These are phyloP conservation scores for Diarsia dahlii DNA, from an alignment of 2,888 invertebrate species.

Conservation along the genomic window DNA sequence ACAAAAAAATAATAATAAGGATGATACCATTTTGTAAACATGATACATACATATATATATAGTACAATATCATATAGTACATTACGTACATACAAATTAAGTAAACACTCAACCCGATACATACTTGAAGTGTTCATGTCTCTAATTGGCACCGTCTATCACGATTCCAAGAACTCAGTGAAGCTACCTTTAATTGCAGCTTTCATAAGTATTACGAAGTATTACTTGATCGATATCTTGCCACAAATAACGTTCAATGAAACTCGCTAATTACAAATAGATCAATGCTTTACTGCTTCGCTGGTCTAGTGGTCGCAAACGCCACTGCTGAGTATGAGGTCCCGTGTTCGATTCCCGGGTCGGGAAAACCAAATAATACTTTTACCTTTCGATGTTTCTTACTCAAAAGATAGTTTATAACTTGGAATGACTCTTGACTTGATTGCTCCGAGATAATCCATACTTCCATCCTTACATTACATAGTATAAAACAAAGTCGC, in stretches of 20 bases:
- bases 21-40: too few species aligned
- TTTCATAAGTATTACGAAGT: slow-evolving; percentile 15
- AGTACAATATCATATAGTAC: neutral
- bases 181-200: slow-evolving; percentile 17
- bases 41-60: too few species aligned
- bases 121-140: neutral
- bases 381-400: neutral
- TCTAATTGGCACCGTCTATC: slow-evolving; percentile 27
- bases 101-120: neutral
- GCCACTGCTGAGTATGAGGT: too few species aligned
- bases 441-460: too few species aligned
- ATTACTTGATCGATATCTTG: slow-evolving; percentile 16
- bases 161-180: slow-evolving; percentile 12
- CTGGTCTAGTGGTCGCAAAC: too few species aligned
- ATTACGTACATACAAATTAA: neutral
- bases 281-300: slow-evolving; percentile 11
- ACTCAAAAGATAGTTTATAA: neutral
- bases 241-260: slow-evolving; percentile 18
- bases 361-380: too few species aligned
- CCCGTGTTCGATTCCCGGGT: too few species aligned
- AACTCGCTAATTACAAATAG: slow-evolving; percentile 25
- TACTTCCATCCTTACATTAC: too few species aligned
- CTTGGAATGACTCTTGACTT: too few species aligned
- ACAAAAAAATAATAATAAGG: too few species aligned
- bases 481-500: too few species aligned